Conservation (phyloP, 2,113 vertebrate species). For the Misgurnus anguillicaudatus region DNA sequence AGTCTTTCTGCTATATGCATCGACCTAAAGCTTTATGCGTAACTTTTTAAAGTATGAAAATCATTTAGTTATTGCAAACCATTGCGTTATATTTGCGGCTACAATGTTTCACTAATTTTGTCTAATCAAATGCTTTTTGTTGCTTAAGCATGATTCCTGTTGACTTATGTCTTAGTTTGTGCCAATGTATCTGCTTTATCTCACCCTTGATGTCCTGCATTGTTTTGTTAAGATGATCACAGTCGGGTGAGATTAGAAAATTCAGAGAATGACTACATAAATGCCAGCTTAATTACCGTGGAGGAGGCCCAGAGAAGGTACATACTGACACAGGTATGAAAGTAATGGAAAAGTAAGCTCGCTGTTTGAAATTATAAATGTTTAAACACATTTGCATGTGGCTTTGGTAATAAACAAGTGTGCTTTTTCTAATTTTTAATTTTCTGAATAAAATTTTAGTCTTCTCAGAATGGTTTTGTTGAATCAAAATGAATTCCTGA, state of each 20-base stretch:
- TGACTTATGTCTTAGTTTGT: neutral
- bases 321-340: slow-evolving; percentile 91
- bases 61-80: too few relatives aligned
- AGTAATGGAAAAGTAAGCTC: slow-evolving; percentile 35
- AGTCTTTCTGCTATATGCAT: too few relatives aligned
- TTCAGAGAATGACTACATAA: slow-evolving; percentile 95
- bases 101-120: slow-evolving; percentile 6
- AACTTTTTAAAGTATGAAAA: too few relatives aligned
- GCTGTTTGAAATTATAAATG: slow-evolving; percentile 11
- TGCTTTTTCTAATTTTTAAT: neutral
- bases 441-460: neutral
- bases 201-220: neutral
- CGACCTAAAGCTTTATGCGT: too few relatives aligned
- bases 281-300: slow-evolving; percentile 89
- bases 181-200: neutral
- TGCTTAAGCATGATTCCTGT: neutral
- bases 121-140: neutral
- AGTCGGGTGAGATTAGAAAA: slow-evolving; percentile 94
- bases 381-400: slow-evolving; percentile 1
- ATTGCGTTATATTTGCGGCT: too few relatives aligned
- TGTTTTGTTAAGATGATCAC: slow-evolving; percentile 85
- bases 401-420: neutral
- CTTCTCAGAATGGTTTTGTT: neutral
- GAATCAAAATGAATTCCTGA: neutral
- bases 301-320: slow-evolving; percentile 91